Evolutionary conservation across 1,140 invertebrate genomes (phyloP), one percentile per base, ranked within the genome.

Genomic region (Linepithema humile): DNA sequence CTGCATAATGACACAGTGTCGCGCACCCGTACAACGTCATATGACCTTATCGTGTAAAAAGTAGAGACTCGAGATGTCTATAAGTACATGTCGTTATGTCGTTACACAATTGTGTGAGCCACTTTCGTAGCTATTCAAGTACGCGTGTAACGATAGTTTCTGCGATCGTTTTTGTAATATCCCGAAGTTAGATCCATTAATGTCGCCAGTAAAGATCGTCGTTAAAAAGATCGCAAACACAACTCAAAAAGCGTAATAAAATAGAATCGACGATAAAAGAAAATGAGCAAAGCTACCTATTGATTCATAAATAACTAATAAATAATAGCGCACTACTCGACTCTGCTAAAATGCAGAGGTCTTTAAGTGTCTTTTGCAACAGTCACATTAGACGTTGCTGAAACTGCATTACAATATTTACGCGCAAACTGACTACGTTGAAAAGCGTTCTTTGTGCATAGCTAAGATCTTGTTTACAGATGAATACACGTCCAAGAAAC

Each of bases 401-500:
- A 43, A 40, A 17, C 35, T n/a, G 0, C 70, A 40, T 57, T 70
- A 32, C 17, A 70, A 80, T 80, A 70, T 80, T 80, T 70, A 80
- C 32, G 20, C 20, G 59, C 12, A 38, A 50, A 40, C 43, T 50
- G 43, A 64, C 29, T 64, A 7, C 1, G 45, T 9, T 57, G 35
- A 80, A 70, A 80, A 70, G 26, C 9, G 43, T 43, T 48, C 38
- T 80, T 70, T 80, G 38, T 70, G 64, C 64, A 32, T 78, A 53
- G 38, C 26, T 55, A 60, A 82, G 38, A 80, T 32, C 48, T 69
- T 82, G 67, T 83, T 85, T 83, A 77, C 38, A 70, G 50, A 62
- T 69, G 83, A 85, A 82, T 85, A 74, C 67, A 72, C 26, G 74
- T 73, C 75, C 32, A 64, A 69, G 26, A 29, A 57, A 78, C 40